Evolutionary conservation across 2,888 invertebrate genomes (phyloP), one percentile per base, ranked within the genome.

Genomic region (Eulithis testata): DNA sequence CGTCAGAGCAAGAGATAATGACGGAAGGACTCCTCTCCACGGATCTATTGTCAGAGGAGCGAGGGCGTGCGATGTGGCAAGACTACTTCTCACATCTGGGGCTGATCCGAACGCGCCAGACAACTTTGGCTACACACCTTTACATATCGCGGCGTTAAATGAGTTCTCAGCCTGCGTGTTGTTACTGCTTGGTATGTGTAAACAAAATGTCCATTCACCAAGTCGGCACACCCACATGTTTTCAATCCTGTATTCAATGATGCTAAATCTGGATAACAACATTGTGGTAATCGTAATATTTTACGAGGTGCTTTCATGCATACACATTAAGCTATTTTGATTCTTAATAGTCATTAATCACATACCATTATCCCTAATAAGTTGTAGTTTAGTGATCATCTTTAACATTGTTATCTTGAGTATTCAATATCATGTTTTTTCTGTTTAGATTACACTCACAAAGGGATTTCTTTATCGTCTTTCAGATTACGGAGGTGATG

Each of bases 81-180:
- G 95, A 65, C 81, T 95, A 0, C 84, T 97, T 3, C 84, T 96
- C 12, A 94, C 93, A 21, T 95, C 94, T 0, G 96, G 96, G 0
- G 96, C 96, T 0, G 94, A 95, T 78, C 95, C 97, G 1, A 97
- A 97, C 83, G 95, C 94, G 72, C 94, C 96, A 0, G 97, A 97
- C 78, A 94, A 95, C 73, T 97, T 96, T 77, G 97, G 97, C n/a
- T 97, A 97, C 79, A 97, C 97, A 0, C 96, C 97, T 0, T 85
- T 97, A 43, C 97, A 97, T 81, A 94, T 97, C 52, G 97, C 97
- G 0, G 97, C 97, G 0, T 89, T 97, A 37, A 97, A 97, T 80
- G 97, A 97, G 84, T 96, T 96, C 76, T 96, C 97, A 7, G 94
- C 94, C 14, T 96, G 96, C 75, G 97, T 96, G 11, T 91, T 96